A percentile compares a stretch with the other conserved stretches of the same genome.
Conservation (phyloP, 35 echinoderm and acorn worm genomes). For the Apostichopus parvimensis region DNA sequence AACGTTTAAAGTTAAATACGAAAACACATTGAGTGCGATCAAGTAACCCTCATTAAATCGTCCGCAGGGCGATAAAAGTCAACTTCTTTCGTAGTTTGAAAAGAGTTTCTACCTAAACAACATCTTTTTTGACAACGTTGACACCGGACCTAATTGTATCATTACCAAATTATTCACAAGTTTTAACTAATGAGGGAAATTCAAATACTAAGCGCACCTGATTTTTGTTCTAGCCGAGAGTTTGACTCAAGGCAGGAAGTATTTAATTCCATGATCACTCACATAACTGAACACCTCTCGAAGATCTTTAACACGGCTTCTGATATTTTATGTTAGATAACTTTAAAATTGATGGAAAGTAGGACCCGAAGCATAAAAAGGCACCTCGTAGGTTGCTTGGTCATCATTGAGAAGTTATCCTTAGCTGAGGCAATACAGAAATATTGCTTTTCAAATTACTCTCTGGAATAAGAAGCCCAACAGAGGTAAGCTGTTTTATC, state of each 20-base stretch:
- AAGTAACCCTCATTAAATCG: slow-evolving; percentile 6
- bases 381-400: neutral
- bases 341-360: neutral
- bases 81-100: neutral
- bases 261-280: slow-evolving; percentile 4
- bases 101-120: neutral
- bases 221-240: neutral
- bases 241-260: neutral
- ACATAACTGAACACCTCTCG: slow-evolving; percentile 13
- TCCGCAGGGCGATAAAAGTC: neutral
- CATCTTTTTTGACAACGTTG: neutral
- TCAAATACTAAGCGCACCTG: neutral
- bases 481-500: neutral
- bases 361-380: slow-evolving; percentile 9
- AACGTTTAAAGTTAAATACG: too few species aligned
- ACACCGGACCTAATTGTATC: slow-evolving; percentile 43
- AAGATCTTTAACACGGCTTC: neutral
- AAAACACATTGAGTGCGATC: neutral
- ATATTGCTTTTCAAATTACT: neutral
- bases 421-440: neutral
- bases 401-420: neutral
- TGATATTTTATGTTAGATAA: neutral
- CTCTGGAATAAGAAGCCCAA: neutral
- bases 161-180: slow-evolving; percentile 21
- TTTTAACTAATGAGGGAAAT: slow-evolving; percentile 37